Conservation (phyloP, 1,140 invertebrate genomes). For the Drosophila sp. region DNA sequence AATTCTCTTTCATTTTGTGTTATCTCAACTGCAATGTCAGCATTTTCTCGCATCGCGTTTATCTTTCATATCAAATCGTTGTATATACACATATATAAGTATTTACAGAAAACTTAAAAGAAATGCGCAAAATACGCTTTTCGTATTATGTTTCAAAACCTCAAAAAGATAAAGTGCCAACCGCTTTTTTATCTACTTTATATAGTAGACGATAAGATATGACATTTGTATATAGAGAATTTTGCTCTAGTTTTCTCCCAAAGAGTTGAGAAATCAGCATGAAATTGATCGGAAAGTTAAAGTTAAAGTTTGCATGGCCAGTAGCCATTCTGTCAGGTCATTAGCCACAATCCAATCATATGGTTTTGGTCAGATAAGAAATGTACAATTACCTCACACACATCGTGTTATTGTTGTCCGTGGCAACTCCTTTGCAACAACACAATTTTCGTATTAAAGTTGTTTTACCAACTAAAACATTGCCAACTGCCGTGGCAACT, state of each 20-base stretch:
- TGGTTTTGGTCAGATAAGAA: constrained; percentile 11
- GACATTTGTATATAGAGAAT: neutral
- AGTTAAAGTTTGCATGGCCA: neutral
- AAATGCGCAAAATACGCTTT: constrained; percentile 10
- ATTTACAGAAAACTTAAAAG: constrained; percentile 13
- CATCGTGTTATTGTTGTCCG: constrained; percentile 32
- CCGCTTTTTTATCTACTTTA: neutral
- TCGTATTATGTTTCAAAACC: constrained; percentile 9
- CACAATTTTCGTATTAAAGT: constrained; percentile 50
- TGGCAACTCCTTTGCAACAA: constrained; percentile 64
- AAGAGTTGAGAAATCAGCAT: constrained; percentile 1
- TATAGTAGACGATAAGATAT: neutral
- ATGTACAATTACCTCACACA: neutral
- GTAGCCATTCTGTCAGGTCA: neutral
- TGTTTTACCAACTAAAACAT: constrained; percentile 59
- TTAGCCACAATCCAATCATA: constrained; percentile 4
- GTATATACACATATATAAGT: constrained; percentile 23
- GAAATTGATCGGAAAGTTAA: neutral
- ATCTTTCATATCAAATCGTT: neutral
- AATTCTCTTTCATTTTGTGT: neutral
- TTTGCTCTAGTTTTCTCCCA: neutral
- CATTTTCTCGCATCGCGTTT: neutral
- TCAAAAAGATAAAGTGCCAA: neutral
- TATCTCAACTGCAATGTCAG: constrained; percentile 1
- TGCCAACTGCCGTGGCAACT: constrained; percentile 35